Base-by-base conservation (phyloP, 1,140 invertebrate genomes). In the Drosophila nigromelanica region DNA sequence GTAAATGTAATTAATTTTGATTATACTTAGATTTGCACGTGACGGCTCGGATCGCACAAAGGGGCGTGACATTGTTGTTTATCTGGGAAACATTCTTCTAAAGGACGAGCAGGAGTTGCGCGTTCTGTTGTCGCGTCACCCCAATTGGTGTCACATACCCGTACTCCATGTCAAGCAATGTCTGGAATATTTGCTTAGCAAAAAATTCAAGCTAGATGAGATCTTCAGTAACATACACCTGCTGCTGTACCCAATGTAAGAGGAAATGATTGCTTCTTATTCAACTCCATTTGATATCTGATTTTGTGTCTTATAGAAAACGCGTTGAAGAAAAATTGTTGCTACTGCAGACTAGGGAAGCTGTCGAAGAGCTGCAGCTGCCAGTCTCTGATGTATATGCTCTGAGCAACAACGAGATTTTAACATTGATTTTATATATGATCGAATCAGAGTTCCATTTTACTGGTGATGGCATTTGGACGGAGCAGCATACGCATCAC, bases 141-240 rank as follows among this genome's bases (percentile, higher is more conserved):
- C 93, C 6, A 94, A 93, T 73, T 94, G 93, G 93, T 92, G 93
- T 15, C 93, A 94, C 56, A 92, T 93, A n/a, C 92, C 94, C 0
- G 67, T 94, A 0, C 60, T 92, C n/a, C 92, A 93, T 10, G 90
- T 94, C 1, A 92, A 93, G 52, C 91, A 93, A 56, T 93, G 93
- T 45, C 90, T 94, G 30, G 90, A 93, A 37, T 93, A 90, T 76
- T 78, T 94, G 30, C 81, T 59, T 5, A 78, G 92, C 40, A 92
- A 83, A 18, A 80, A 83, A 15, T 94, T 94, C 67, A 66, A 90
- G n/a, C 80, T 83, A 18, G 61, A 91, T 8, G 92, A 93, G 11
- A 93, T 94, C 37, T 92, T 92, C 54, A 73, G 90, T n/a, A 93
- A 94, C 64, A 92, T 93, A 47, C 93, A 93, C 30, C 51, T 94